Percentiles rank a stretch among this genome's conserved stretches.
These are phyloP conservation scores for Brachionichthys hirsutus DNA, from an alignment of 2,113 vertebrate species.

Conservation along the genomic window DNA sequence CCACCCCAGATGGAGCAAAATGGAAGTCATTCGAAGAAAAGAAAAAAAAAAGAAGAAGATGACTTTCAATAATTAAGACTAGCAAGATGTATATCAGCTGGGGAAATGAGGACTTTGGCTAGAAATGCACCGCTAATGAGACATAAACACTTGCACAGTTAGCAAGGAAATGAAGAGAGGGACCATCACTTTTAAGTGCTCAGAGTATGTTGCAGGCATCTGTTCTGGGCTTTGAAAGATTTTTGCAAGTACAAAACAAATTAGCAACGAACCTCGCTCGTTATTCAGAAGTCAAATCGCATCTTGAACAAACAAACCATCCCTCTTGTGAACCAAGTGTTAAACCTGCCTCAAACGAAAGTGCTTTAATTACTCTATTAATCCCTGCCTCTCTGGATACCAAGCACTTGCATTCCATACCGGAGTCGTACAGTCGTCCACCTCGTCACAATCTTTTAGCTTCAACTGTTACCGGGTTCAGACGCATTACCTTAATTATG, in stretches of 20 bases:
- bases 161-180: conserved; percentile 17
- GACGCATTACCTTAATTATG: conserved; percentile 70
- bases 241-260: conserved; percentile 42
- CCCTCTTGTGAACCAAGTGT: conserved; percentile 61
- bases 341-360: conserved; percentile 71
- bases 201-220: conserved; percentile 46
- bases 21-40: conserved; percentile 28
- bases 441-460: conserved; percentile 54
- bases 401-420: conserved; percentile 45
- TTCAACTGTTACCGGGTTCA: conserved; percentile 52
- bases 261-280: conserved; percentile 19
- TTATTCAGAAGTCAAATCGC: conserved; percentile 48
- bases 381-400: conserved; percentile 57
- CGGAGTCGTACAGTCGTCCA: conserved; percentile 49
- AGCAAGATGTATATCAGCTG: conserved; percentile 28
- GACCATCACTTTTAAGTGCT: conserved; percentile 33
- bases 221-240: conserved; percentile 22
- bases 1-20: conserved; percentile 41
- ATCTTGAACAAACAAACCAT: conserved; percentile 58
- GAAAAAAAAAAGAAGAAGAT: neutral
- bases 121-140: conserved; percentile 37
- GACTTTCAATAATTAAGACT: too few species aligned
- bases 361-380: conserved; percentile 70
- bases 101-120: conserved; percentile 33
- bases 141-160: conserved; percentile 36